These are phyloP conservation scores for Pogonocichla stellata DNA, from an alignment of 2,113 vertebrate genomes.

Conservation along the genomic window DNA sequence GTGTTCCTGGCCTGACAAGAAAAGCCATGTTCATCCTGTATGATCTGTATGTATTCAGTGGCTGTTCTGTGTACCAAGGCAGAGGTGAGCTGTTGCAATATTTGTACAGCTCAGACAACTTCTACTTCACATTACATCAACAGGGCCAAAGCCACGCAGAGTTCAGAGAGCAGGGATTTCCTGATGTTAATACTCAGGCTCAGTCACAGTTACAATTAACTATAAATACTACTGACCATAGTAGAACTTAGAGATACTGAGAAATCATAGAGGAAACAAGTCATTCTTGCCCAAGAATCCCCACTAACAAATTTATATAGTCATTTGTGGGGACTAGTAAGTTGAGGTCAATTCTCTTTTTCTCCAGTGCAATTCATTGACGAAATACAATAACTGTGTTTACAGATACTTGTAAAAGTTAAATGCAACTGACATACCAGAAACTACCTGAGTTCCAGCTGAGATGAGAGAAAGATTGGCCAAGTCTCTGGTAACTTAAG, in stretches of 20 bases:
- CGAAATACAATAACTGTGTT: neutral
- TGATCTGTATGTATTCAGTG: constrained; percentile 73
- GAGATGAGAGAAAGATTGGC: constrained; percentile 26
- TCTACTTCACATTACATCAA: neutral
- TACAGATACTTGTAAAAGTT: constrained; percentile 1
- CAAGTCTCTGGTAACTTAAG: constrained; percentile 28
- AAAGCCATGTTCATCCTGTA: constrained; percentile 70
- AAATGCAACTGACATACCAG: constrained; percentile 69
- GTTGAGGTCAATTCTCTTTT: neutral
- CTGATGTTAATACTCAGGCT: neutral
- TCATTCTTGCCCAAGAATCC: neutral
- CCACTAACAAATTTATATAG: neutral
- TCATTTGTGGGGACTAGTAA: neutral
- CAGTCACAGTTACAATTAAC: neutral
- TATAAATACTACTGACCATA: neutral
- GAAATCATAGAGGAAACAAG: neutral
- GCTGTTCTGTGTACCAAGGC: constrained; percentile 56
- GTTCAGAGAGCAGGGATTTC: neutral
- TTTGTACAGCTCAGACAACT: neutral
- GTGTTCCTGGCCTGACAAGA: constrained; percentile 63
- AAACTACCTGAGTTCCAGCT: constrained; percentile 41
- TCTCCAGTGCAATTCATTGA: neutral
- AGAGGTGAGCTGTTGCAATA: neutral
- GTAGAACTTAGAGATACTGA: neutral
- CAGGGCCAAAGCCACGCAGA: neutral